Evolutionary conservation across 1,140 invertebrate genomes (phyloP), one percentile per base, ranked within the genome.

Genomic region (Pentalonia nigronervosa): DNA sequence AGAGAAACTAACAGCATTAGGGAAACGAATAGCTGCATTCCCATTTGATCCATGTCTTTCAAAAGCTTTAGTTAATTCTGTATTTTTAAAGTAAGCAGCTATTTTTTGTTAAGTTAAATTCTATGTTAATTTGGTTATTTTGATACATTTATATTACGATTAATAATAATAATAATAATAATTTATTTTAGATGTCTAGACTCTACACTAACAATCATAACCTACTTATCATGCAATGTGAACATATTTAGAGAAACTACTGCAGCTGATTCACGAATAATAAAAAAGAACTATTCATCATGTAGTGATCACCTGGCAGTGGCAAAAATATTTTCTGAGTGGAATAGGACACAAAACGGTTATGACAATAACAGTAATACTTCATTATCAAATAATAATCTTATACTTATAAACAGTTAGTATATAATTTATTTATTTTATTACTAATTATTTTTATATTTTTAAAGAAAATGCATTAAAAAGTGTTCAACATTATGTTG

Each of bases 1-100:
- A 11, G 96, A 96, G 94, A 95, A 96, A 93, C 94, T 97, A 20
- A 97, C 97, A 3, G 94, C 95, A 7, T 94, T 97, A 4, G 97
- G 97, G 9, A 95, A 95, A 93, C 94, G 96, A 17, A 95, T 97
- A 34, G 95, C 95, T 0, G n/a, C 94, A 0, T 95, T 97, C 91
- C 94, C 95, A 8, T 94, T 96, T 4, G 95, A 96, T 94, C 96
- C 97, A 9, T 96, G 95, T 90, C 93, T 97, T 21, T 96, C 95
- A 41, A 96, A 96, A 94, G 95, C 96, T 30, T 56, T 97, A 45
- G 94, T 97, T 67, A 95, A 96, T 94, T 95, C 96, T 0, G 94
- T 95, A 9, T 95, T 96, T 53, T 95, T 97, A 11, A 95, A 96
- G 95, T 96, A 95, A 93, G 94, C 95, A 50, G 91, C 41, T 30